Base-by-base conservation (phyloP, 1,140 invertebrate species). In the Tetragonula clypearis region DNA sequence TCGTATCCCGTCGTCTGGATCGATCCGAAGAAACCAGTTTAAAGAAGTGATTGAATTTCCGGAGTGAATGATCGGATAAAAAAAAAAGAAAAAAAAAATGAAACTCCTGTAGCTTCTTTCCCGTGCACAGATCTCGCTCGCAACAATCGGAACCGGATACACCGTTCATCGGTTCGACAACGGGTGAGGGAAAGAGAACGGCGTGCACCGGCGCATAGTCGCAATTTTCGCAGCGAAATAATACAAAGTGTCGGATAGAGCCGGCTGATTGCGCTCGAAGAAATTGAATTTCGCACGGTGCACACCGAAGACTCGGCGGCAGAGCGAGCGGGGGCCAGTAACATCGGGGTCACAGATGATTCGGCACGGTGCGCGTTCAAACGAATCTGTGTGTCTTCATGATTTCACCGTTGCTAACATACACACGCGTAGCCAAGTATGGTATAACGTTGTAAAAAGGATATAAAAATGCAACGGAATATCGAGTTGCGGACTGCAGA, bases 241-340 rank as follows among this genome's bases (percentile, higher is more conserved):
- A 82, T 89, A 88, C 79, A 23, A 85, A 83, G 69, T 84, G 84
- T 85, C 69, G 77, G 66, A 78, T 66, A 62, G 72, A 65, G 55
- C 56, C 68, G 79, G 73, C 66, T 86, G 90, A 89, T 90, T 90
- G 90, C 82, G 66, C 68, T 30, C 76, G 77, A 81, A 88, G 76
- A 88, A 89, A 90, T 88, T 86, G 82, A 90, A 90, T 90, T 90
- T 85, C 77, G 58, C 26, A 69, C 9, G 66, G n/a, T 17, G 41
- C 75, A 58, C 74, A 62, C 74, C 80, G 71, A 68, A 77, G 82
- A 87, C 55, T 65, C 65, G 30, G 41, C 35, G 68, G 74, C 77
- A 56, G 49, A 65, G 82, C 69, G 26, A 41, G 8, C 41, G 0
- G 41, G 41, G 30, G 49, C 68, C 77, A 84, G 73, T 80, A 84